These are phyloP conservation scores for Isoperla grammatica DNA, from an alignment of 2,888 invertebrate genomes.

Conservation along the genomic window DNA sequence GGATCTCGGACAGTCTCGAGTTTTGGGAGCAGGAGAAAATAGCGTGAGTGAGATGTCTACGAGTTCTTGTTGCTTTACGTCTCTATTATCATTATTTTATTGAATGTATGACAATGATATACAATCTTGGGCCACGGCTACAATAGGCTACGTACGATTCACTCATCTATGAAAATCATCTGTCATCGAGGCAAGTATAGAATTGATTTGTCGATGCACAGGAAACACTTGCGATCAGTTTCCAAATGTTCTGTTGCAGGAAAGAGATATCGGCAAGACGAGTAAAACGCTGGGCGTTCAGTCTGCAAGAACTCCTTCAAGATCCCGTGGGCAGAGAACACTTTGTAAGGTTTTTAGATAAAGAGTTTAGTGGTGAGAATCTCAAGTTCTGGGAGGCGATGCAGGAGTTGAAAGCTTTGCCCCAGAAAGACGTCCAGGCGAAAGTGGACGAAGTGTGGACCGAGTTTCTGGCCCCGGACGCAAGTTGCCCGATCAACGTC, in stretches of 20 bases:
- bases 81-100: too few relatives aligned
- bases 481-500: conserved; percentile 94
- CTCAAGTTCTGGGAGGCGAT: conserved; percentile 97
- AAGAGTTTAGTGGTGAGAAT: conserved; percentile 98
- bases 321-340: conserved; percentile 96
- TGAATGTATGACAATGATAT: conserved; percentile 1
- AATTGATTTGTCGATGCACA: too few relatives aligned
- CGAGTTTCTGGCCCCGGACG: conserved; percentile 90
- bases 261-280: conserved; percentile 90
- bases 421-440: conserved; percentile 74
- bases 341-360: conserved; percentile 91
- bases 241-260: conserved; percentile 51
- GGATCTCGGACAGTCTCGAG: conserved; percentile 93
- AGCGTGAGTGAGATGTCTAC: conserved; percentile 64
- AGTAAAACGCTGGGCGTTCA: conserved; percentile 96
- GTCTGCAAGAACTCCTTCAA: conserved; percentile 86
- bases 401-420: conserved; percentile 84
- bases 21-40: conserved; percentile 96
- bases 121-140: conserved; percentile 16
- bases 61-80: too few relatives aligned
- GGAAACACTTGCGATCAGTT: too few relatives aligned
- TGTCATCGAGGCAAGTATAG: too few relatives aligned
- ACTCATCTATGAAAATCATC: too few relatives aligned
- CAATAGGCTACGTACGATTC: too few relatives aligned
- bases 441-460: conserved; percentile 85